Conservation (phyloP, 1,140 invertebrate genomes). For the Caenorhabditis latens region DNA sequence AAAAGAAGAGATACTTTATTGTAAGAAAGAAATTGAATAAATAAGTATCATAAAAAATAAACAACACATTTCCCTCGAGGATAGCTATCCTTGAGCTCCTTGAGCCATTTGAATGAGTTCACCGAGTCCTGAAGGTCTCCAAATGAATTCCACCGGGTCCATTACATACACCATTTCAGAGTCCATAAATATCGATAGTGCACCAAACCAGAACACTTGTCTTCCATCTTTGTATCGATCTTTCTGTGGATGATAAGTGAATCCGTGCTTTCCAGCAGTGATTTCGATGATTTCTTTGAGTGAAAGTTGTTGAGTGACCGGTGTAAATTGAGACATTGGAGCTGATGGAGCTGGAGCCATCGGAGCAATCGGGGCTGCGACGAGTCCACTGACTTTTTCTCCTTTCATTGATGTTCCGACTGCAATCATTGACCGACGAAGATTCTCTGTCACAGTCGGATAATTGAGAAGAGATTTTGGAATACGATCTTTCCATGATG, state of each 20-base stretch:
- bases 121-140: conserved; percentile 50
- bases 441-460: conserved; percentile 60
- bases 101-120: conserved; percentile 57
- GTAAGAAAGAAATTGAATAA: not conserved
- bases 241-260: conserved; percentile 60
- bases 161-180: conserved; percentile 53
- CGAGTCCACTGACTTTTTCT: conserved; percentile 16
- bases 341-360: conserved; percentile 41
- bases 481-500: conserved; percentile 69
- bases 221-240: conserved; percentile 56
- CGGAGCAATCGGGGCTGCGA: not conserved
- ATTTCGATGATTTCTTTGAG: conserved; percentile 61
- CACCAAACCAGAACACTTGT: conserved; percentile 65
- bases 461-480: conserved; percentile 62
- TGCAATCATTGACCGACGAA: conserved; percentile 25
- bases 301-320: conserved; percentile 42
- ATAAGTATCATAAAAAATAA: not conserved
- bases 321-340: not conserved
- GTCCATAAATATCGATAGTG: conserved; percentile 58
- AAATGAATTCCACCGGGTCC: conserved; percentile 52
- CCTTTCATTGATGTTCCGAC: not conserved
- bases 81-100: conserved; percentile 8
- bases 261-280: conserved; percentile 42
- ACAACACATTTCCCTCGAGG: too few species aligned
- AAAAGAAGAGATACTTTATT: not conserved